phyloP scores from a whole-genome alignment of 1,140 invertebrate genomes.

The Hycleus cichorii region DNA sequence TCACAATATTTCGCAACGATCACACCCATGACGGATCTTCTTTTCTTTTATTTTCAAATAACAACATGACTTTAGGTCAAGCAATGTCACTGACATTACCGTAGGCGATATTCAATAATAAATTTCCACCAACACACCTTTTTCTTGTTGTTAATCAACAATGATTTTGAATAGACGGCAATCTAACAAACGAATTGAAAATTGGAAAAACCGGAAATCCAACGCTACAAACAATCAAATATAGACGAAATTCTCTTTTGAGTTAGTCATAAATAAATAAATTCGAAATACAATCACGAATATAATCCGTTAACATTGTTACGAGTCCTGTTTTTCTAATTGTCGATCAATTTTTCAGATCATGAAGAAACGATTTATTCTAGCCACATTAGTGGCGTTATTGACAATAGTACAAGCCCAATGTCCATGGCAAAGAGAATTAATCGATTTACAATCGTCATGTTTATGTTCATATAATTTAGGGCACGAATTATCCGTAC shows the following conservation, averaged over 20 bases:
- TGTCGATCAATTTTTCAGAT: conserved; percentile 19
- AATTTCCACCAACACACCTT: too few species aligned
- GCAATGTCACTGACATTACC: conserved; percentile 10
- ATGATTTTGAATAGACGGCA: too few species aligned
- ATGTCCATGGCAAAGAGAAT: conserved; percentile 76
- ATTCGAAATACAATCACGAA: too few species aligned
- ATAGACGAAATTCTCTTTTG: too few species aligned
- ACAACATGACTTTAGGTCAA: background rate
- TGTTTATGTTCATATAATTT: conserved; percentile 84
- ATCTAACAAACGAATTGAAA: too few species aligned
- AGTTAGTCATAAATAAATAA: too few species aligned
- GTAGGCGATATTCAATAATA: background rate
- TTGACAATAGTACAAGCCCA: conserved; percentile 46
- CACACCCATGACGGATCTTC: conserved; percentile 5
- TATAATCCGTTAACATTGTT: too few species aligned
- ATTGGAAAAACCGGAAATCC: too few species aligned
- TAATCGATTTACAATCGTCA: conserved; percentile 67
- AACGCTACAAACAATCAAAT: too few species aligned
- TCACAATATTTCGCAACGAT: conserved; percentile 1
- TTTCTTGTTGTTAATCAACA: too few species aligned
- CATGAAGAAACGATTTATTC: conserved; percentile 24
- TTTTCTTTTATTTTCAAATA: background rate
- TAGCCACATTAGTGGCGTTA: conserved; percentile 18
- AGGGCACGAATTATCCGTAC: conserved; percentile 73
- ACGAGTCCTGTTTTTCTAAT: background rate